Percentiles rank a stretch among this genome's conserved stretches.
Conservation (phyloP, 1,140 invertebrate species). For the Caligus rogercresseyi region DNA sequence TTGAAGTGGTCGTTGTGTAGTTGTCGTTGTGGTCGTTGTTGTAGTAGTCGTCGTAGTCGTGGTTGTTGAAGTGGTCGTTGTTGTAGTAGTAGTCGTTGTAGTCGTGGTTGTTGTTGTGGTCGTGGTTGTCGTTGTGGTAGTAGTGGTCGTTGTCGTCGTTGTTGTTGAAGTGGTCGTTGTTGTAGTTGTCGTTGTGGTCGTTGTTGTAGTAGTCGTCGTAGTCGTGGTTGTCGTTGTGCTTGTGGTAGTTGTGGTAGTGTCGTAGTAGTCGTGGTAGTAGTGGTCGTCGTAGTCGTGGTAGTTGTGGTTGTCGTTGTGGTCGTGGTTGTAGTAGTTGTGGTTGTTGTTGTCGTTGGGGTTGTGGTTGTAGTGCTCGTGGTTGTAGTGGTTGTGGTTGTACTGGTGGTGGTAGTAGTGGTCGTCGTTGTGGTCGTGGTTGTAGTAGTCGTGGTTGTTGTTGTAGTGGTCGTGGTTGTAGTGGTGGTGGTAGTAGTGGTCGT, state of each 20-base stretch:
- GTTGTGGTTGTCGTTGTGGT: not conserved
- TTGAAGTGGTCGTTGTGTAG: not conserved
- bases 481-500: not conserved
- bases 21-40: not conserved
- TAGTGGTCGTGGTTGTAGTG: not conserved
- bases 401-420: not conserved
- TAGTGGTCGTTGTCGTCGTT: not conserved
- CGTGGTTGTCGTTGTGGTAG: not conserved
- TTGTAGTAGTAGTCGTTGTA: not conserved
- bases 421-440: not conserved
- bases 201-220: not conserved
- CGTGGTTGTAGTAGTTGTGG: not conserved
- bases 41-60: not conserved
- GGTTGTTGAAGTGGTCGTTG: not conserved
- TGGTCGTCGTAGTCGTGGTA: not conserved
- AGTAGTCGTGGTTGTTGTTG: too few relatives aligned
- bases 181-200: not conserved
- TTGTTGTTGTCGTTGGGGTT: not conserved
- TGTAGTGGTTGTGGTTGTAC: not conserved
- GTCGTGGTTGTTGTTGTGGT: not conserved
- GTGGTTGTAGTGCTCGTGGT: not conserved
- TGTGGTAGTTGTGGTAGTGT: not conserved
- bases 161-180: not conserved
- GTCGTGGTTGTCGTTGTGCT: not conserved
- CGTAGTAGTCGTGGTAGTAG: not conserved